Base-by-base conservation (phyloP, 1,140 invertebrate species). In the Steinernema khuongi region DNA sequence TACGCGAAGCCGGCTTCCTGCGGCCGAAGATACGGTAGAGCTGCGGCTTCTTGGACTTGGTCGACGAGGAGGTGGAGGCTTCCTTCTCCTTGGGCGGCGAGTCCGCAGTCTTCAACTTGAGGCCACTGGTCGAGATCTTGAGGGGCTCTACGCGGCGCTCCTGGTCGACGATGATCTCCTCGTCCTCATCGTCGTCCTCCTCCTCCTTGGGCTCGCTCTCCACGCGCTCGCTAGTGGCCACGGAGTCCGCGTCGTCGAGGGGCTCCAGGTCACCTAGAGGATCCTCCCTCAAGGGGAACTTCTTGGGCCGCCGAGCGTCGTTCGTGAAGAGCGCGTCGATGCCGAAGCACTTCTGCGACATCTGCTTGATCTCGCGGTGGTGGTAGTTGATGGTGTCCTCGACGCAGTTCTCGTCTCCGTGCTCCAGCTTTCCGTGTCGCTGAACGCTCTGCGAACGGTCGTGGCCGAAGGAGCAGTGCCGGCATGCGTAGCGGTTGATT, bases 1-100 rank as follows among this genome's bases (percentile, higher is more conserved):
- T 71, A 28, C 77, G 43, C n/a, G 82, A 80, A 31, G 72, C 77
- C 7, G 72, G 80, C 30, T 70, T 72, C 44, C 80, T 72, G 17
- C 36, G 70, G 26, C 73, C 80, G 30, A 74, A 82, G 29, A 72
- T 68, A 50, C 68, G 36, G 43, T 50, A 80, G 36, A 22, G 32
- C 31, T n/a, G 32, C 43, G 30, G 67, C 68, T 79, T 75, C 33
- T 76, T 76, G 4, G 31, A 60, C 44, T 75, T 75, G 19, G 78
- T 29, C 29, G 71, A 30, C 26, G 75, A 50, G 4, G 60, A 28
- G 19, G 33, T 31, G 11, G 68, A 43, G 18, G 30, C 75, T 67
- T 36, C 66, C 70, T 19, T 67, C 41, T 44, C 72, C 33, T n/a
- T 72, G 29, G 29, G 43, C 32, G 4, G 50, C 31, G 26, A 44